Conservation (phyloP, 2,888 invertebrate genomes). For the Meghimatium bilineatum region DNA sequence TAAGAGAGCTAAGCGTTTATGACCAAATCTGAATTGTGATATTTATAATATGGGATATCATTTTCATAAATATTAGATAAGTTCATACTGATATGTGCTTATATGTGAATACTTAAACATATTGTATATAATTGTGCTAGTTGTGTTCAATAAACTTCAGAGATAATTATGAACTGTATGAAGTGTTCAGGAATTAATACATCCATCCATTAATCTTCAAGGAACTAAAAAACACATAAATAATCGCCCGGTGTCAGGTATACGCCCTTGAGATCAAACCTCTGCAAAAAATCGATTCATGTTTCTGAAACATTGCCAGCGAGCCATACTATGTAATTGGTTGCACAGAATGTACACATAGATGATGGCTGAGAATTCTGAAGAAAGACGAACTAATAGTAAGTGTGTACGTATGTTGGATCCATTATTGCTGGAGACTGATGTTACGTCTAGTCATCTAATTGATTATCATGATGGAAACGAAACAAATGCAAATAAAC, state of each 20-base stretch:
- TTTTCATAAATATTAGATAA: too few species aligned
- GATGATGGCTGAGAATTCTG: conserved; percentile 1
- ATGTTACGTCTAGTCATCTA: not conserved
- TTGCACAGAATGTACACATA: not conserved
- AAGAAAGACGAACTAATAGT: not conserved
- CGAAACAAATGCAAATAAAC: too few species aligned
- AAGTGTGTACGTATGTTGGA: conserved; percentile 23
- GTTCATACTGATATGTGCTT: too few species aligned
- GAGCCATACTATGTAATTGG: not conserved
- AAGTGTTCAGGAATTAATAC: not conserved
- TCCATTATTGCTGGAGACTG: not conserved
- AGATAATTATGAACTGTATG: not conserved
- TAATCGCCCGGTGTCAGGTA: not conserved
- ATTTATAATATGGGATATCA: too few species aligned
- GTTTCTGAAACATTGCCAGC: not conserved
- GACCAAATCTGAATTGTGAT: too few species aligned
- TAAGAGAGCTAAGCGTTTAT: too few species aligned
- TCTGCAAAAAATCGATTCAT: not conserved
- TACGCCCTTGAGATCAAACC: not conserved
- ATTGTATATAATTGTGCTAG: too few species aligned
- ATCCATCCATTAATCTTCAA: not conserved
- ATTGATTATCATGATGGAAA: too few species aligned
- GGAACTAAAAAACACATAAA: not conserved
- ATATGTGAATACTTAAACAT: too few species aligned
- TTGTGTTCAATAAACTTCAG: not conserved